Evolutionary conservation across 1,140 invertebrate species (phyloP).

Genomic region (Eriosoma lanigerum): DNA sequence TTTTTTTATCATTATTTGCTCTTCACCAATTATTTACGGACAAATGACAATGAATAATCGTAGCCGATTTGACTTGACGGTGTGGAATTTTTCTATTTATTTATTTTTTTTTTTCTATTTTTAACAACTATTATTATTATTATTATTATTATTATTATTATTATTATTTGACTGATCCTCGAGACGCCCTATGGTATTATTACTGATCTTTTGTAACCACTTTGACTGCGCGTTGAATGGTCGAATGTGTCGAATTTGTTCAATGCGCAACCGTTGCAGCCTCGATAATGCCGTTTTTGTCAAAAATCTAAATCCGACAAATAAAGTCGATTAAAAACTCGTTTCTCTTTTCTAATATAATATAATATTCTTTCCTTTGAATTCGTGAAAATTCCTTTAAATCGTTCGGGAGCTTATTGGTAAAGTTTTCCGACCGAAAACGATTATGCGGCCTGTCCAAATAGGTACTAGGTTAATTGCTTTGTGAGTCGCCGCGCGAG

Average conservation of each 20-base stretch:
- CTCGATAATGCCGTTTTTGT: too few relatives aligned
- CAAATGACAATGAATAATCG: slow-evolving; percentile 7
- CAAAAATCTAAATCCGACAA: too few relatives aligned
- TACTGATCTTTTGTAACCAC: too few relatives aligned
- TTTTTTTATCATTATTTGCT: slow-evolving; percentile 19
- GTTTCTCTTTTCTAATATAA: too few relatives aligned
- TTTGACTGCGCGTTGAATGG: too few relatives aligned
- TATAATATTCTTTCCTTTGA: too few relatives aligned
- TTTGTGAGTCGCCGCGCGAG: neutral
- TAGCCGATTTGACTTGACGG: neutral
- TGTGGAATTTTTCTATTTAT: too few relatives aligned
- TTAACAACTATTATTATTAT: too few relatives aligned
- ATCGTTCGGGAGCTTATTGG: slow-evolving; percentile 26
- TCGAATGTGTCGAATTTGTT: too few relatives aligned
- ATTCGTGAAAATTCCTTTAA: neutral
- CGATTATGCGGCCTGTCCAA: neutral
- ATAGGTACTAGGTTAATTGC: slow-evolving; percentile 19
- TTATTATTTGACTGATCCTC: slow-evolving; percentile 55
- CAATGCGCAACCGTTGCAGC: too few relatives aligned
- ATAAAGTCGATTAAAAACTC: too few relatives aligned
- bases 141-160: neutral
- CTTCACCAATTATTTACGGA: neutral
- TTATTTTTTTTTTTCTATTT: too few relatives aligned
- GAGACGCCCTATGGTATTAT: neutral
- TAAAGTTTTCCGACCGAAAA: slow-evolving; percentile 1